Conservation (phyloP, 2,113 vertebrate genomes). For the Syngnathus typhle region DNA sequence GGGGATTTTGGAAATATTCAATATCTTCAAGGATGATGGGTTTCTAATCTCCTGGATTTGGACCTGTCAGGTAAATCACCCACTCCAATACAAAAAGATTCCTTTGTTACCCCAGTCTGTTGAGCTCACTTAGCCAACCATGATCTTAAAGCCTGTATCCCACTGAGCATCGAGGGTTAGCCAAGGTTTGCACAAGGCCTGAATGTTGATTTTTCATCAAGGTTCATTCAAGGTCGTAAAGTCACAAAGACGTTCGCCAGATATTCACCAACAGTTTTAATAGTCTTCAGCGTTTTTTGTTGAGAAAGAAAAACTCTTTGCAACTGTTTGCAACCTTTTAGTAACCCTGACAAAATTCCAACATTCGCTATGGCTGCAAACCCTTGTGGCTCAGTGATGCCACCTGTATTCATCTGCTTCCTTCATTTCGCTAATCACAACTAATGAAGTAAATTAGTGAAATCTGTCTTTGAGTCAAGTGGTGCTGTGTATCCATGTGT, state of each 20-base stretch:
- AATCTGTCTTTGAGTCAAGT: slow-evolving; percentile 17
- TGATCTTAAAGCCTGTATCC: background rate
- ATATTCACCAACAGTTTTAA: too few relatives aligned
- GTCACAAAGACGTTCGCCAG: too few relatives aligned
- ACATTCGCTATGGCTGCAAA: too few relatives aligned
- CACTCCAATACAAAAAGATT: background rate
- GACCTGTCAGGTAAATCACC: slow-evolving; percentile 78
- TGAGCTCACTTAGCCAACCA: background rate
- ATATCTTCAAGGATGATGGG: slow-evolving; percentile 77
- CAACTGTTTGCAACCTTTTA: too few relatives aligned
- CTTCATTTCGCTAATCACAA: slow-evolving; percentile 14
- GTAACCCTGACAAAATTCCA: too few relatives aligned
- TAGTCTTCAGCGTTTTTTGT: too few relatives aligned
- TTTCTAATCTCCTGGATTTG: slow-evolving; percentile 80
- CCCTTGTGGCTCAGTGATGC: background rate
- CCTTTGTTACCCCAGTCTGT: too few relatives aligned
- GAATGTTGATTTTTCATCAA: too few relatives aligned
- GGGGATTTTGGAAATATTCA: slow-evolving; percentile 82
- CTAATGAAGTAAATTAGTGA: slow-evolving; percentile 36
- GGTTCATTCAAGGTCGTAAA: too few relatives aligned
- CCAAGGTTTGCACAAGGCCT: too few relatives aligned
- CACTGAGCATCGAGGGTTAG: too few relatives aligned
- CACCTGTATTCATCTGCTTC: slow-evolving; percentile 7
- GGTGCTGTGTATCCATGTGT: background rate
- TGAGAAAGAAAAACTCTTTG: too few relatives aligned